phyloP scores from a whole-genome alignment of 2,888 invertebrate species.

The Argyresthia goedartella region DNA sequence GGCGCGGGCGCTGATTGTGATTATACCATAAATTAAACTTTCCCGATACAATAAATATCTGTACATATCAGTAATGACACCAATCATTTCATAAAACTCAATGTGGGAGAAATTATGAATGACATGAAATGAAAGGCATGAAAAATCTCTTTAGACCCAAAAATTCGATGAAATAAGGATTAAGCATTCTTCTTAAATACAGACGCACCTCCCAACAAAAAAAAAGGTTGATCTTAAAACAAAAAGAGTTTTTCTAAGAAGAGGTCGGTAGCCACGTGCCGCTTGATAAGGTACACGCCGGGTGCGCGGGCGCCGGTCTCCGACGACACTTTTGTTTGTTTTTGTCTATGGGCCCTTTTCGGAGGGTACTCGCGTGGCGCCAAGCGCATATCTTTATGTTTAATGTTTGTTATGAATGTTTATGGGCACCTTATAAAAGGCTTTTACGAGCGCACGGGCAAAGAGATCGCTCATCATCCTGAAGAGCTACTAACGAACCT shows the following conservation, averaged over 20 bases:
- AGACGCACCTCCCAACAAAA: too few relatives aligned
- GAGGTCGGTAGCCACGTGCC: constrained; percentile 31
- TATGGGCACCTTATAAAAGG: constrained; percentile 20
- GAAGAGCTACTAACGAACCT: neutral
- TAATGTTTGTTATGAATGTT: constrained; percentile 25
- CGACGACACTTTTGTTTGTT: constrained; percentile 3
- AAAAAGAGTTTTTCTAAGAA: too few relatives aligned
- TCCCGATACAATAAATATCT: constrained; percentile 2
- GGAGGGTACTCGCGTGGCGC: constrained; percentile 27
- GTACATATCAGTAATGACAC: too few relatives aligned
- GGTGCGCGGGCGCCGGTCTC: constrained; percentile 21
- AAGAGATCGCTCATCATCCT: constrained; percentile 4
- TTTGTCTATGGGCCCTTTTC: constrained; percentile 5
- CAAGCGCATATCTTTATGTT: constrained; percentile 32
- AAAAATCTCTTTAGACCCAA: too few relatives aligned
- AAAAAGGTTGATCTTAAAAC: too few relatives aligned
- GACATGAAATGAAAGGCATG: too few relatives aligned
- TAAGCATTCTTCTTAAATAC: too few relatives aligned
- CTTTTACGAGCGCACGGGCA: constrained; percentile 5
- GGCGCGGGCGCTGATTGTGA: neutral
- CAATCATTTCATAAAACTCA: too few relatives aligned
- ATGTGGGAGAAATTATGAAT: too few relatives aligned
- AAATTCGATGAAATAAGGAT: too few relatives aligned
- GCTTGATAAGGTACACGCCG: constrained; percentile 54
- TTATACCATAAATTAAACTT: constrained; percentile 5